These are phyloP conservation scores for Lerema accius DNA, from an alignment of 1,140 invertebrate genomes.

Conservation along the genomic window DNA sequence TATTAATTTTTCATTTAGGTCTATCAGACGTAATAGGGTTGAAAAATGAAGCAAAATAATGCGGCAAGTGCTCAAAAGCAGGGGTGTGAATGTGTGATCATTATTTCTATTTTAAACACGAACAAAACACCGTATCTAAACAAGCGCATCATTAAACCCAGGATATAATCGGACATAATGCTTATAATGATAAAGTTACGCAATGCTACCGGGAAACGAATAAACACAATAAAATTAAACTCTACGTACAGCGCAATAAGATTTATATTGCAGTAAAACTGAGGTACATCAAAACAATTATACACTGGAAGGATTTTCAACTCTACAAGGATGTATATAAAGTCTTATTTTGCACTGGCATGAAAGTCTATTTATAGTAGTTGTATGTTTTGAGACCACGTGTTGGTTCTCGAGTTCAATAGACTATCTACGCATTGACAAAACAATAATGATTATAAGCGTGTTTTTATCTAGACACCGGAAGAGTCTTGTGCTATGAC, in stretches of 20 bases:
- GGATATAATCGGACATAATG: constrained; percentile 10
- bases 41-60: too few species aligned
- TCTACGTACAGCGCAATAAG: constrained; percentile 11
- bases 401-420: constrained; percentile 5
- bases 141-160: constrained; percentile 4
- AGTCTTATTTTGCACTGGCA: neutral
- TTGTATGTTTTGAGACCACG: constrained; percentile 3
- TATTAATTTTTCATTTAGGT: too few species aligned
- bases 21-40: too few species aligned
- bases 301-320: neutral
- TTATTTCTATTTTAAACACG: constrained; percentile 2
- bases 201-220: neutral
- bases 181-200: constrained; percentile 11
- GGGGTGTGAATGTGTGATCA: neutral
- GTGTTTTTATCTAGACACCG: neutral
- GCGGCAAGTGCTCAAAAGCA: too few species aligned
- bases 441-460: neutral
- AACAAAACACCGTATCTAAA: neutral
- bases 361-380: neutral
- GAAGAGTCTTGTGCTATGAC: too few species aligned
- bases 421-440: constrained; percentile 11
- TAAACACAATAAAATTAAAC: neutral
- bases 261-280: constrained; percentile 7
- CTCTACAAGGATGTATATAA: neutral
- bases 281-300: neutral